Conservation (phyloP, 2,797 vertebrate species). For the Acanthornis magna region DNA sequence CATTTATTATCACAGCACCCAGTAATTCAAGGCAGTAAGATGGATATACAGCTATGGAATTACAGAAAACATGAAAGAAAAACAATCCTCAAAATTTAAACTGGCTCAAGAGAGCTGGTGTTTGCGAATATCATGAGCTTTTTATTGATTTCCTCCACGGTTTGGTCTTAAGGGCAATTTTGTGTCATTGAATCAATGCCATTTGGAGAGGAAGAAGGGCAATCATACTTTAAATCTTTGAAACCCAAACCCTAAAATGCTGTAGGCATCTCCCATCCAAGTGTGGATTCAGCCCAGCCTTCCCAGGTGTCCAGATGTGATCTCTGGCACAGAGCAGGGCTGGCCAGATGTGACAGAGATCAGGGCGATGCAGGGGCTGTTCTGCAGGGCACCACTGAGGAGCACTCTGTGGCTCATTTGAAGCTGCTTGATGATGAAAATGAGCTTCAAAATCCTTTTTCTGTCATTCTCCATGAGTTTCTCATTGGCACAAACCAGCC, state of each 20-base stretch:
- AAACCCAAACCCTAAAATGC: neutral
- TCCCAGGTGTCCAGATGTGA: neutral
- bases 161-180: neutral
- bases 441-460: neutral
- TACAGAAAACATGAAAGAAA: neutral
- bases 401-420: neutral
- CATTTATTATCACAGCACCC: neutral
- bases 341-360: neutral
- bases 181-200: neutral
- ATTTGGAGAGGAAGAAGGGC: neutral
- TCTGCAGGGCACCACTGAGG: neutral
- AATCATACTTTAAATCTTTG: neutral
- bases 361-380: neutral
- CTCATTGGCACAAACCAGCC: neutral
- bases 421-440: neutral
- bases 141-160: neutral
- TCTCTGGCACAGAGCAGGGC: neutral
- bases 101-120: neutral
- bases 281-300: neutral
- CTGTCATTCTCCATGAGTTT: neutral
- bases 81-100: neutral
- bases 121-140: neutral
- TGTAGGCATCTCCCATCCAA: neutral
- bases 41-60: neutral
- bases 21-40: neutral